phyloP scores from a whole-genome alignment of 2,888 invertebrate genomes.

The Diabrotica balteata region DNA sequence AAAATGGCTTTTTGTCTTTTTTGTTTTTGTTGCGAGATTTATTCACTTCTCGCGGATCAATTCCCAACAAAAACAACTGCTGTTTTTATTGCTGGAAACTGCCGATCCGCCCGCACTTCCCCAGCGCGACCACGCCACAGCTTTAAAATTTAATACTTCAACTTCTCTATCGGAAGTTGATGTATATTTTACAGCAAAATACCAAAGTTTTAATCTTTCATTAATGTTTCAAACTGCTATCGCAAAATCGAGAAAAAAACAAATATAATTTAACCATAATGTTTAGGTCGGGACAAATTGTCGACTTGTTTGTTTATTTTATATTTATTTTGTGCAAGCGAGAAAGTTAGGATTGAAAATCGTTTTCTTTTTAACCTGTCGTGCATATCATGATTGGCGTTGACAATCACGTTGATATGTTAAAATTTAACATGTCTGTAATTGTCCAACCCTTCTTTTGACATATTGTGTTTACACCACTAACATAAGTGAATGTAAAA shows the following conservation, averaged over 20 bases:
- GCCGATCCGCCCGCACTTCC: constrained; percentile 5
- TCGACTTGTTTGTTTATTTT: no score
- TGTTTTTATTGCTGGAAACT: constrained; percentile 17
- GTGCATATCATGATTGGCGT: no score
- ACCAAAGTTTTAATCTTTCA: background rate
- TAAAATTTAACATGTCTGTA: no score
- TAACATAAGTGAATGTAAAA: no score
- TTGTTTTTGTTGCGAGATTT: constrained; percentile 19
- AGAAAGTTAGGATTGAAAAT: no score
- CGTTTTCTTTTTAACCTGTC: no score
- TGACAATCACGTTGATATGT: no score
- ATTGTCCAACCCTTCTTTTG: no score
- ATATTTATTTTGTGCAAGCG: no score
- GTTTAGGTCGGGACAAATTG: no score
- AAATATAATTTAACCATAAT: no score
- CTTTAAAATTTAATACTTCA: constrained; percentile 8
- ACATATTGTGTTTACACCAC: no score
- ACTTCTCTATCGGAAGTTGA: background rate
- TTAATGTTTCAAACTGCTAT: background rate
- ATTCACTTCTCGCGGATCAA: constrained; percentile 22
- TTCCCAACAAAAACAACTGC: constrained; percentile 18
- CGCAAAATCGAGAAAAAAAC: background rate
- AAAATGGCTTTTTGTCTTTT: constrained; percentile 1
- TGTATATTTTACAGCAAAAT: background rate
- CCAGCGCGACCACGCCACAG: background rate